These are phyloP conservation scores for Taeniopygia guttata DNA, from an alignment of 2,797 vertebrate species.

Conservation along the genomic window DNA sequence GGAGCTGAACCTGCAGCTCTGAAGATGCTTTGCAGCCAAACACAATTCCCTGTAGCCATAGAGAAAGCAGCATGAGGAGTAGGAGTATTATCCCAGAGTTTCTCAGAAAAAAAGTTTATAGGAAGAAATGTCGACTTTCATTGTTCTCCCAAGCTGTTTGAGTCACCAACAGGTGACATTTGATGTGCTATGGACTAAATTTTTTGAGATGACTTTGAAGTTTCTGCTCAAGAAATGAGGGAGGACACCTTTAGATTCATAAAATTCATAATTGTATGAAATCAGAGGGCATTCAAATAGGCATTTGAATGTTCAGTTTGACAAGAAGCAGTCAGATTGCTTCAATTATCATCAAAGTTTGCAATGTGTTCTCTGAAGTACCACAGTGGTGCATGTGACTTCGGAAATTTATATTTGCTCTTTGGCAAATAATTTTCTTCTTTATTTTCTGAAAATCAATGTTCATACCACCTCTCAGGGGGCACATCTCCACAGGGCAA, in stretches of 20 bases:
- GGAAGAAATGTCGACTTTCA: not conserved
- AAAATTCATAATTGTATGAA: not conserved
- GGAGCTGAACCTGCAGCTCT: not conserved
- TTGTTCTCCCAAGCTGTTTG: not conserved
- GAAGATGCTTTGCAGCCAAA: not conserved
- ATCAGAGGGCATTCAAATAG: not conserved
- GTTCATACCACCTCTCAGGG: not conserved
- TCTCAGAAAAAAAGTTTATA: not conserved
- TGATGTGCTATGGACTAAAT: not conserved
- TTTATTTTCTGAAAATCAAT: conserved; percentile 29
- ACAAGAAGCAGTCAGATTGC: not conserved
- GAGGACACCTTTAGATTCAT: not conserved
- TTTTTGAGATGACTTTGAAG: not conserved
- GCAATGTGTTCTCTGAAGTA: not conserved
- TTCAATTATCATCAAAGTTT: not conserved
- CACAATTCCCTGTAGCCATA: not conserved
- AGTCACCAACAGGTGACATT: not conserved
- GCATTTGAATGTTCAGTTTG: not conserved
- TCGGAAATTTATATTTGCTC: not conserved
- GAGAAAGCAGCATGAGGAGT: not conserved
- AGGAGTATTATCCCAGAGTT: not conserved
- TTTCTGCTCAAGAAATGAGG: not conserved
- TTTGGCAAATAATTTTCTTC: not conserved
- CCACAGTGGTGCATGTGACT: not conserved
- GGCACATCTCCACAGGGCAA: conserved; percentile 4